These are phyloP conservation scores for Sminthurides aquaticus DNA, from an alignment of 2,888 invertebrate genomes.

Conservation along the genomic window DNA sequence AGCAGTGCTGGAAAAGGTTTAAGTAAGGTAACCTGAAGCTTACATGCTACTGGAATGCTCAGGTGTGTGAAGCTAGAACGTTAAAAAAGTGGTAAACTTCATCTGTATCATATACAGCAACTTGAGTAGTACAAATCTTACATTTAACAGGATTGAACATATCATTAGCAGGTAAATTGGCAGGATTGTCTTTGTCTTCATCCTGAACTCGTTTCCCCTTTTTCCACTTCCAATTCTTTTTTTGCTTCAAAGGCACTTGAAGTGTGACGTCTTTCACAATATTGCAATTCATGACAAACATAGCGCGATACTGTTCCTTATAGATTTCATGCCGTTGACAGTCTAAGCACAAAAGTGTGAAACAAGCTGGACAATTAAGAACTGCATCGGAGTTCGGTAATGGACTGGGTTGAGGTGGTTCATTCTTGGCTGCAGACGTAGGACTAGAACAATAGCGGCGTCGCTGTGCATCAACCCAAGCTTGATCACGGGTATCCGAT, in stretches of 20 bases:
- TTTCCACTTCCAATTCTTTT: constrained; percentile 43
- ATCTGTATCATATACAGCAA: constrained; percentile 53
- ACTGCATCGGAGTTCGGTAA: constrained; percentile 53
- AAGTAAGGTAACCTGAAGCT: too few species aligned
- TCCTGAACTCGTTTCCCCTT: constrained; percentile 23
- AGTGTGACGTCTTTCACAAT: constrained; percentile 47
- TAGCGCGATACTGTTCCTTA: constrained; percentile 54
- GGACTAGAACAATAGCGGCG: constrained; percentile 44
- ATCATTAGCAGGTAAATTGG: constrained; percentile 44
- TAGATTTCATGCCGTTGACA: constrained; percentile 54
- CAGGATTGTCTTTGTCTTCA: constrained; percentile 4
- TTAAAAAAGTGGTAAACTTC: constrained; percentile 57
- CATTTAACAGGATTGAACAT: constrained; percentile 52
- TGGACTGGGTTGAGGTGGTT: constrained; percentile 11
- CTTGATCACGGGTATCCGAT: constrained; percentile 53
- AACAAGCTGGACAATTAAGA: constrained; percentile 56
- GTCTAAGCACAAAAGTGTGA: constrained; percentile 54
- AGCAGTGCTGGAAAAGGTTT: too few species aligned
- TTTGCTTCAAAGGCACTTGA: constrained; percentile 43
- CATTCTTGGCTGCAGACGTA: background rate
- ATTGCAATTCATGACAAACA: constrained; percentile 56
- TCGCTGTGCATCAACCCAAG: constrained; percentile 51
- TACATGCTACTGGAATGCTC: too few species aligned
- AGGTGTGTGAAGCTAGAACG: constrained; percentile 48
- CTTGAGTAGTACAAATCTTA: constrained; percentile 51